These are phyloP conservation scores for Glyphotaelius pellucidus DNA, from an alignment of 2,888 invertebrate species.

Conservation along the genomic window DNA sequence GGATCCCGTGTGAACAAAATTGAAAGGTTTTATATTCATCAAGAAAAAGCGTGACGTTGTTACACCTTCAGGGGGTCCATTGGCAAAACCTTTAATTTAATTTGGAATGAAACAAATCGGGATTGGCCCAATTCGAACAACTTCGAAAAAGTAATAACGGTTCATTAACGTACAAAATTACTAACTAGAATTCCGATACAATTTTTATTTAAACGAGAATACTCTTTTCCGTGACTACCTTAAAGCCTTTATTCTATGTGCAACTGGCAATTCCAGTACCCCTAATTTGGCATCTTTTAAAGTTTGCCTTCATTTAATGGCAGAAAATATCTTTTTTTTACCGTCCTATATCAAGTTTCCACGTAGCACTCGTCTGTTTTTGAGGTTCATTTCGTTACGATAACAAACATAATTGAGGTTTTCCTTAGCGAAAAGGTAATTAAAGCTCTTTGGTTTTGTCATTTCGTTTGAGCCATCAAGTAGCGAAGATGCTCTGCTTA, in stretches of 20 bases:
- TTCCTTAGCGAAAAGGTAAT: not conserved
- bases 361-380: no score
- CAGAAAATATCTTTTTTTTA: no score
- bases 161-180: not conserved
- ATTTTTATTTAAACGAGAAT: not conserved
- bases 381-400: not conserved
- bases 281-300: no score
- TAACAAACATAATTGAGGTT: not conserved
- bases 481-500: constrained; percentile 13
- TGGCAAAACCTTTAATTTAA: not conserved
- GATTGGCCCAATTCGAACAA: not conserved
- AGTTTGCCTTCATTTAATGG: no score
- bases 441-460: not conserved
- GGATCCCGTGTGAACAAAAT: constrained; percentile 30
- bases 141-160: not conserved
- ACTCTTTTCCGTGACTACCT: not conserved
- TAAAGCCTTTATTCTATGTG: not conserved
- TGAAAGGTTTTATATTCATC: not conserved
- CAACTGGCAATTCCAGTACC: not conserved
- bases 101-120: not conserved
- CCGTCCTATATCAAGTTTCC: no score
- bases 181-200: not conserved
- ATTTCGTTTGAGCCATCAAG: not conserved
- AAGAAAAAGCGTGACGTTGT: constrained; percentile 22
- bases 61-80: constrained; percentile 9